A percentile compares a stretch with the other conserved stretches of the same genome.
These are phyloP conservation scores for Habrosyne pyritoides DNA, from an alignment of 2,888 invertebrate genomes.

Conservation along the genomic window DNA sequence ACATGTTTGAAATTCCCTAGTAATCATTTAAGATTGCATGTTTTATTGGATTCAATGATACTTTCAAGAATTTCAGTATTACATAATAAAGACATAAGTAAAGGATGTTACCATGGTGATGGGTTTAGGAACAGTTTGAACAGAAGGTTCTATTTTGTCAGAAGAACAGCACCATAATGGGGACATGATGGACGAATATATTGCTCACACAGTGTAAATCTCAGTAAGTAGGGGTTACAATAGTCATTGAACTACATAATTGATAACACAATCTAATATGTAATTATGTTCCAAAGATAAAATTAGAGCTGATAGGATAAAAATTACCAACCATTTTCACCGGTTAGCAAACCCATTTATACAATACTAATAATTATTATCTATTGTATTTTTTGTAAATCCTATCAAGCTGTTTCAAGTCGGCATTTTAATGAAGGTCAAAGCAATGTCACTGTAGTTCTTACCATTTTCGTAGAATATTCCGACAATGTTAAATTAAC, in stretches of 20 bases:
- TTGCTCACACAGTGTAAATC: background rate
- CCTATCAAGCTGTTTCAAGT: background rate
- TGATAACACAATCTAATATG: background rate
- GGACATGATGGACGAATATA: slow-evolving; percentile 44
- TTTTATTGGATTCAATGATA: background rate
- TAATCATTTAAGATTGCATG: background rate
- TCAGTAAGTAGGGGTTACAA: no score
- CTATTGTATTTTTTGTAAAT: background rate
- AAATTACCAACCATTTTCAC: background rate
- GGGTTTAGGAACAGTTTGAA: slow-evolving; percentile 26
- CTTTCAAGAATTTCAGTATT: background rate
- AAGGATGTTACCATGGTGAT: slow-evolving; percentile 41
- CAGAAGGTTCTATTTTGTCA: slow-evolving; percentile 27
- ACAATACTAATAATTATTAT: no score
- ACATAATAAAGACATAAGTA: slow-evolving; percentile 11
- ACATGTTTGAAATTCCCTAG: background rate
- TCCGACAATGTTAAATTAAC: slow-evolving; percentile 3
- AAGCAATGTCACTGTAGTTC: slow-evolving; percentile 69
- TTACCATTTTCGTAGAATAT: slow-evolving; percentile 56
- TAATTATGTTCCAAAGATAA: background rate
- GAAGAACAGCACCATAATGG: slow-evolving; percentile 47
- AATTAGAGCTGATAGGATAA: background rate
- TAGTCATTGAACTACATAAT: background rate
- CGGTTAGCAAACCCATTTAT: no score
- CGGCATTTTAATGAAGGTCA: slow-evolving; percentile 56